Base-by-base conservation (phyloP, 2,888 invertebrate species). In the Chalcis sispes region DNA sequence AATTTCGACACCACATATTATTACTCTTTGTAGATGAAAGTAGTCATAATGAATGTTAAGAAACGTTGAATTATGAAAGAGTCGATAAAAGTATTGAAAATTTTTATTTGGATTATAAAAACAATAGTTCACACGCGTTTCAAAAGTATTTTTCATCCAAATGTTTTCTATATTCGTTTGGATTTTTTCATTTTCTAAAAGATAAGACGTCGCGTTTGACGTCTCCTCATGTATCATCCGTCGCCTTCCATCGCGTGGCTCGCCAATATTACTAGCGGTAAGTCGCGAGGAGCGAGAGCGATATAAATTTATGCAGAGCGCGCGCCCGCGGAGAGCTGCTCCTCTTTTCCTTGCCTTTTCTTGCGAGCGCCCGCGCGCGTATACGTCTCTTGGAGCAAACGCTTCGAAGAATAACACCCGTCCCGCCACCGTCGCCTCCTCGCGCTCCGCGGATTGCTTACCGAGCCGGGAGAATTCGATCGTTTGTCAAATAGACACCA, bases 401-500 rank as follows among this genome's bases (percentile, higher is more conserved):
- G n/a, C n/a, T n/a, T n/a, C n/a, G n/a, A n/a, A n/a, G n/a, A n/a
- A n/a, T n/a, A n/a, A n/a, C n/a, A n/a, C n/a, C n/a, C n/a, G n/a
- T n/a, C n/a, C n/a, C n/a, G n/a, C n/a, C n/a, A n/a, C n/a, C n/a
- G n/a, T n/a, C 61, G 59, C 23, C 61, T 62, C 20, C 58, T 59
- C 72, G 67, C 69, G 73, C 36, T n/a, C 62, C 62, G 62, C 65
- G 70, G 77, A 77, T 80, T 81, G 79, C 80, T 80, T 71, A 77
- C 27, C 72, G 77, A 65, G 81, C 62, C 79, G 56, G 40, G 85
- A 83, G 83, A 85, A 85, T 86, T 85, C 83, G 86, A 88, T 87
- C 87, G 86, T 88, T 88, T 87, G 85, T 88, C 87, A 87, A 87
- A 85, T 83, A 87, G 83, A 86, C 85, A 84, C 82, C 85, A 83